Evolutionary conservation across 1,140 invertebrate species (phyloP).

Genomic region (Wiebesia pumilae): DNA sequence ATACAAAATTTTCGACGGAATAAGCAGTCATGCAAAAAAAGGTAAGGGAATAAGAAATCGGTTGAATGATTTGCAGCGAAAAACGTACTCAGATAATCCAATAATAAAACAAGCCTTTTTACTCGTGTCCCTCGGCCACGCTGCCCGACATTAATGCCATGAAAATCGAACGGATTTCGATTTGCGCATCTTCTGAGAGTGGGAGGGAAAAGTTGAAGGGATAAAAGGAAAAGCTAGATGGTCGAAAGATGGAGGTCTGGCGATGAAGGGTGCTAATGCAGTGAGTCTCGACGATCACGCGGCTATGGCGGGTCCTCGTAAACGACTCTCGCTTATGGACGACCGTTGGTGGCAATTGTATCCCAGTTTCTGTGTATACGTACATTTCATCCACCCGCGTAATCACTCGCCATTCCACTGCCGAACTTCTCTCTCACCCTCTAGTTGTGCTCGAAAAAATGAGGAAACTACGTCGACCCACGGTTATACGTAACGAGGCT

Average conservation of each 20-base stretch:
- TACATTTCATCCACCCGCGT: too few relatives aligned
- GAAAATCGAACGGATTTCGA: conserved; percentile 15
- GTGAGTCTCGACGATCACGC: conserved; percentile 60
- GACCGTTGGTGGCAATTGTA: conserved; percentile 42
- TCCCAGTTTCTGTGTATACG: too few relatives aligned
- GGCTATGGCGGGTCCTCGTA: conserved; percentile 54
- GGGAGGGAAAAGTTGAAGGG: background rate
- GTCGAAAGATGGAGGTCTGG: background rate
- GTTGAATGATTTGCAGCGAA: background rate
- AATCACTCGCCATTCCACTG: background rate
- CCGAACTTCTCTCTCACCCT: too few relatives aligned
- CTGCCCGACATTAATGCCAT: background rate
- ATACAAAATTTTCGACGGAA: background rate
- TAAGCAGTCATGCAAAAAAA: conserved; percentile 2
- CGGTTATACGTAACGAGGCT: background rate
- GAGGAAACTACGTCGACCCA: background rate
- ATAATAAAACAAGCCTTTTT: conserved; percentile 23
- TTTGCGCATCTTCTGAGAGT: background rate
- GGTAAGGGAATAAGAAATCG: background rate
- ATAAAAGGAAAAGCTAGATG: background rate
- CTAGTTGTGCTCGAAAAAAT: conserved; percentile 15
- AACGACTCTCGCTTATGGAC: conserved; percentile 39
- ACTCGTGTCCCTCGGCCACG: background rate
- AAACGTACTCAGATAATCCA: background rate
- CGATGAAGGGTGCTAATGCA: conserved; percentile 59